Evolutionary conservation across 1,140 invertebrate genomes (phyloP), one percentile per base, ranked within the genome.

Genomic region (Berghia stephanieae): DNA sequence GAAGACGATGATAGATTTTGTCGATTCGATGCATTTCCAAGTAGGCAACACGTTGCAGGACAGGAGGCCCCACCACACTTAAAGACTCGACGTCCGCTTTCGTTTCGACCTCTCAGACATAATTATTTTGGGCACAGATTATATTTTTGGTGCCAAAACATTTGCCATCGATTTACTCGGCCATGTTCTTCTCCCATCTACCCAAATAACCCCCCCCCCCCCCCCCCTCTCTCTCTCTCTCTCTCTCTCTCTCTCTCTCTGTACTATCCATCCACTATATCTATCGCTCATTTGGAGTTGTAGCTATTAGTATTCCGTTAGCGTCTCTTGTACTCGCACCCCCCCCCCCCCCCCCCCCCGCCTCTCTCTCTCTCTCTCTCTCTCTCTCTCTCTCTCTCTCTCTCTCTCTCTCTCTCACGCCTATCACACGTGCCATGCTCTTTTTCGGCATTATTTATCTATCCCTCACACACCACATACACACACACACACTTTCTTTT

Each of bases 371-470:
- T 49, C 46, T n/a, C 13, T 49, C 46, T 49, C 46, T 13, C n/a
- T 49, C 46, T 49, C 13, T n/a, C 46, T 49, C 13, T n/a, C 46
- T n/a, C 46, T 18, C 27, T 67, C 63, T 67, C 8, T 16, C 63
- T 67, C 63, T 67, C 63, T 67, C 63, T 67, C 27, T 31, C 27
- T 67, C 63, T 67, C 27, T 31, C 27, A 38, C 63, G 8, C 42
- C 63, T 34, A 13, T 13, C 3, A 4, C 8, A 4, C 34, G 5
- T 31, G 55, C 5, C n/a, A 27, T n/a, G 55, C 5, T 27, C 55
- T n/a, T 60, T n/a, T 31, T 27, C n/a, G 21, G 4, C 4, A 4
- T 4, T 6, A 21, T 4, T 6, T 21, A 31, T 60, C 55, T n/a
- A n/a, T n/a, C n/a, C n/a, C n/a, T n/a, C n/a, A n/a, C n/a, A n/a